phyloP scores from a whole-genome alignment of 2,113 vertebrate genomes.

The Aptenodytes forsteri region DNA sequence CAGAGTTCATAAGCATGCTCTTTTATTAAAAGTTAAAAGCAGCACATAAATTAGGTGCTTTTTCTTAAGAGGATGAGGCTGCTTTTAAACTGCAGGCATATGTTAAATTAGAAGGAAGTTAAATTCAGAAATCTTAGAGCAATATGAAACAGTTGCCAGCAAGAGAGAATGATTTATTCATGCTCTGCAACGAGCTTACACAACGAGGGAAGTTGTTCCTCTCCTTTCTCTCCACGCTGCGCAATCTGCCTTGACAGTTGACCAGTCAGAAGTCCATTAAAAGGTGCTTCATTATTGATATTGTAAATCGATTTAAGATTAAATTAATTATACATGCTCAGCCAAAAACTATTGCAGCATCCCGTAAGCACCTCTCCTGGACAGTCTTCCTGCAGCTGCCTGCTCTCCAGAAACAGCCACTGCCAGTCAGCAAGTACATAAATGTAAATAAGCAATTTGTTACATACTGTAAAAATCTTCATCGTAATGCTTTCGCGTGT shows the following conservation, averaged over 20 bases:
- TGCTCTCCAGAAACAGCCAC: not conserved
- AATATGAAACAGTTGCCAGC: constrained; percentile 19
- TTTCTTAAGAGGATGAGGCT: not conserved
- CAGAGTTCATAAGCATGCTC: constrained; percentile 10
- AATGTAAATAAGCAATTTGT: rapidly evolving
- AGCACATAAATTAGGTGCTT: constrained; percentile 34
- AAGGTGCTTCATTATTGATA: constrained; percentile 72
- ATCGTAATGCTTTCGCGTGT: rapidly evolving
- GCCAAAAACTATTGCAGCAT: not conserved
- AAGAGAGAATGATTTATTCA: constrained; percentile 60
- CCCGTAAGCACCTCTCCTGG: not conserved
- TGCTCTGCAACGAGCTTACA: constrained; percentile 14
- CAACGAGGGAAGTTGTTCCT: constrained; percentile 33
- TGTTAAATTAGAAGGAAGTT: constrained; percentile 49
- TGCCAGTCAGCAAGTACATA: rapidly evolving
- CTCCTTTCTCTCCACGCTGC: constrained; percentile 14
- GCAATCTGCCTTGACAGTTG: constrained; percentile 19
- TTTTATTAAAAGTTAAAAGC: constrained; percentile 17
- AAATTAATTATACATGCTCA: constrained; percentile 56
- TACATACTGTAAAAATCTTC: not conserved
- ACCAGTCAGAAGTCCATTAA: constrained; percentile 61
- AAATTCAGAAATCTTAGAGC: constrained; percentile 37
- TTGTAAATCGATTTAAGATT: constrained; percentile 64
- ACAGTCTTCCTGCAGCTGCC: not conserved
- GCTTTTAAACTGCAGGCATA: constrained; percentile 51